Base-by-base conservation (phyloP, 2,797 vertebrate genomes). In the Mus minutoides region DNA sequence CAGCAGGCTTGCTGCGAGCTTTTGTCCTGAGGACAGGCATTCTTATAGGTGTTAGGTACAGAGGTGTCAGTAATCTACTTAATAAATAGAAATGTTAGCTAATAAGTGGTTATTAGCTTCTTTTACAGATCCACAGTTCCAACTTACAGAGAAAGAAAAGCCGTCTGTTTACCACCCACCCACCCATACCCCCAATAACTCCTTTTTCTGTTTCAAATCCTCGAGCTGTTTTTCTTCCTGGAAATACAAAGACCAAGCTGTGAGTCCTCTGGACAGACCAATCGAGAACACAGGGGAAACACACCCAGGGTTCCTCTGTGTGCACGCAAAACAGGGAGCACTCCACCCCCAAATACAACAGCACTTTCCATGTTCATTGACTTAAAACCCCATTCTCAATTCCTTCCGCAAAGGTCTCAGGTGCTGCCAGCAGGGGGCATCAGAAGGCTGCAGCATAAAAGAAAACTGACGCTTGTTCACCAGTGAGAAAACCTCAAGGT, bases 361-460 rank as follows among this genome's bases (percentile, higher is more conserved):
- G 34, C 69, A 21, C n/a, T 46, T 13, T n/a, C 19, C 62, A 1
- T 19, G 22, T 19, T 46, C 64, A 54, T 2, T 17, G 34, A 14
- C 34, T 85, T 29, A 62, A 62, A 46, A 34, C 49, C 43, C 60
- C 19, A 24, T 26, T 13, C 31, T 31, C 29, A 6, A 6, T 5
- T 16, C 82, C 19, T 22, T 13, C 40, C n/a, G 22, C 43, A 4
- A 58, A 60, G 62, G 19, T 95, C 46, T 69, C 93, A 7, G 26
- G 21, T 86, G 40, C 78, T 46, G 92, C 94, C 97, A 95, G 95
- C 76, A 95, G 97, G 62, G 96, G 97, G 97, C 97, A 60, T 29
- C 56, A 43, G 43, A 84, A 88, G 84, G 54, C 85, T 43, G 31
- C 90, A 9, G 22, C 21, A 22, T 16, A 58, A 73, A 7, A 26